phyloP scores from a whole-genome alignment of 2,797 vertebrate genomes.

The Sebastes steindachneri region DNA sequence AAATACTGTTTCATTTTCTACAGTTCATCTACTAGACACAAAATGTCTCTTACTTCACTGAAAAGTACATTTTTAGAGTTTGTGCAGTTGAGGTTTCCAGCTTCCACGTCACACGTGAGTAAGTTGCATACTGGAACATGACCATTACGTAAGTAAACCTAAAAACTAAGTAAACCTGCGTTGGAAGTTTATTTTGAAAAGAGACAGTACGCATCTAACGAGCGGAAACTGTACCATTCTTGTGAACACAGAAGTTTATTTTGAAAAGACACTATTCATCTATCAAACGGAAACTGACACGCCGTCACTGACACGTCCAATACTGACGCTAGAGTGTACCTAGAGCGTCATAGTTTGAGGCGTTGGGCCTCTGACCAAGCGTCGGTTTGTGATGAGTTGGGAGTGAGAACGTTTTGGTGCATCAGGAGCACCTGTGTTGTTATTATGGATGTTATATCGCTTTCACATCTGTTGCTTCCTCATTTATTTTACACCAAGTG shows the following conservation, averaged over 20 bases:
- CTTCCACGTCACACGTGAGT: not conserved
- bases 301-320: too few species aligned
- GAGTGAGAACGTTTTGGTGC: not conserved
- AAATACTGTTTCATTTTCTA: not conserved
- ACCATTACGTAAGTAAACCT: not conserved
- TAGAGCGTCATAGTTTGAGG: not conserved
- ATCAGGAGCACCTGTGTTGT: not conserved
- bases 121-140: accelerated
- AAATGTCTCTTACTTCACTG: not conserved
- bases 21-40: not conserved
- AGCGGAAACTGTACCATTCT: too few species aligned
- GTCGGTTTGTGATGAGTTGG: not conserved
- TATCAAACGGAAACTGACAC: too few species aligned
- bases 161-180: too few species aligned
- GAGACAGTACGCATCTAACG: too few species aligned
- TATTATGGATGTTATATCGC: not conserved
- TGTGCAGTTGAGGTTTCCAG: not conserved
- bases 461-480: not conserved
- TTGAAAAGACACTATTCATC: too few species aligned
- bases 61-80: not conserved
- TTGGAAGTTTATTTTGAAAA: too few species aligned
- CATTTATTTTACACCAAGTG: too few species aligned
- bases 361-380: not conserved
- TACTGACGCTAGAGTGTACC: too few species aligned
- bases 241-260: too few species aligned